phyloP scores from a whole-genome alignment of 2,797 vertebrate species.

The Sus cebifrons region DNA sequence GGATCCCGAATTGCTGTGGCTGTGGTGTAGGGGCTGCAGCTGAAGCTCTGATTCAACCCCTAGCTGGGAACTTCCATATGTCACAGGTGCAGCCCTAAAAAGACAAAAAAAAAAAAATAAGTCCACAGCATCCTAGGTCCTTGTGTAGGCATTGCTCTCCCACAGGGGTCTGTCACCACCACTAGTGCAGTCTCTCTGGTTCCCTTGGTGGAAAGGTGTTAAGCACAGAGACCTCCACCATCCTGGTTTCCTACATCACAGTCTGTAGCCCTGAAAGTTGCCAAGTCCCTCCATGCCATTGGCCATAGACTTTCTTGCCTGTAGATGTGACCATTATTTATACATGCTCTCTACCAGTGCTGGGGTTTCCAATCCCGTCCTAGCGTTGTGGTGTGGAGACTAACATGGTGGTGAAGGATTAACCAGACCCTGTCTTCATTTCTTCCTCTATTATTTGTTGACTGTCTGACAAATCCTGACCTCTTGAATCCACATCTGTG shows the following conservation, averaged over 20 bases:
- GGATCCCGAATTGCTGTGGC: too few species aligned
- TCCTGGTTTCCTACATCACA: neutral
- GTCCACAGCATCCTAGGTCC: neutral
- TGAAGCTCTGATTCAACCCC: too few species aligned
- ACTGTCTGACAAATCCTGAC: neutral
- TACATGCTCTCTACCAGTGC: neutral
- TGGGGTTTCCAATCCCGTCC: neutral
- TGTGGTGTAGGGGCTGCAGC: too few species aligned
- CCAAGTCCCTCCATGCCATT: neutral
- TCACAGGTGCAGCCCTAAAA: too few species aligned
- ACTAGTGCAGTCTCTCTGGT: neutral
- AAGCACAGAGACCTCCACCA: neutral
- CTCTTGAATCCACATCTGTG: conserved; percentile 2
- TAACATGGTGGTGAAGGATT: neutral
- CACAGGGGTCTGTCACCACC: neutral
- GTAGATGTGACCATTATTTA: neutral
- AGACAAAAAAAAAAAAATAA: too few species aligned
- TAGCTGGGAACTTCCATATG: too few species aligned
- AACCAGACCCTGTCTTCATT: neutral
- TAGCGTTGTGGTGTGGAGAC: neutral
- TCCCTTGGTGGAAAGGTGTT: conserved; percentile 7
- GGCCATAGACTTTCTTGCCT: neutral
- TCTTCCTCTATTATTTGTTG: conserved; percentile 9
- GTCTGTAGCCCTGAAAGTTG: neutral
- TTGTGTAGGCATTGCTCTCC: neutral